Percentiles rank a stretch among this genome's conserved stretches.
These are phyloP conservation scores for Cuculus canorus DNA, from an alignment of 2,797 vertebrate species.

Conservation along the genomic window DNA sequence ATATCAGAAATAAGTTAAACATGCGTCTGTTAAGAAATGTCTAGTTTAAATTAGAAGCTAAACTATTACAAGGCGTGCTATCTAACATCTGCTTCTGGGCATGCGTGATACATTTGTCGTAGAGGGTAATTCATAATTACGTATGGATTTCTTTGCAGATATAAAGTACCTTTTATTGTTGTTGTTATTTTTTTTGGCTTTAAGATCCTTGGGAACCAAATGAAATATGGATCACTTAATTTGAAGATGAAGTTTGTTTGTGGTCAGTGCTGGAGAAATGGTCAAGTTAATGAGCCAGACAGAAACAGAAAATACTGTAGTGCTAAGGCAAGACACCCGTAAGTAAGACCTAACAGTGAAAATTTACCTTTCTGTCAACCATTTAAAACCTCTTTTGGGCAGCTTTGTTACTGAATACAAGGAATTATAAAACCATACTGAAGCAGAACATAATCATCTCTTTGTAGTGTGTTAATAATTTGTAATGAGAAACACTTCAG, in stretches of 20 bases:
- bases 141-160: background rate
- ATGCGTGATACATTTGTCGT: background rate
- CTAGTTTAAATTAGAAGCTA: background rate
- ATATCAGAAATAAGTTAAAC: background rate
- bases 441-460: background rate
- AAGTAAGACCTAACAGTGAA: conserved; percentile 68
- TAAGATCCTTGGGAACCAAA: conserved; percentile 79
- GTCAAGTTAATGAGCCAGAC: conserved; percentile 94
- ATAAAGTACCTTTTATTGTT: conserved; percentile 27
- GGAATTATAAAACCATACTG: background rate
- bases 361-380: background rate
- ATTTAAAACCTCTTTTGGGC: background rate
- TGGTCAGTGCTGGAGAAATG: conserved; percentile 94
- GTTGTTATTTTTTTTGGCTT: conserved; percentile 24
- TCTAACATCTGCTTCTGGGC: background rate
- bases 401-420: background rate
- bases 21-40: background rate
- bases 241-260: conserved; percentile 98
- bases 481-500: background rate
- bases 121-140: background rate
- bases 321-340: conserved; percentile 96
- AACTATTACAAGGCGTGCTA: background rate
- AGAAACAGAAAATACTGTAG: conserved; percentile 96
- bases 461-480: background rate
- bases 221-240: conserved; percentile 87